A percentile compares a stretch with the other conserved stretches of the same genome.
phyloP scores from a whole-genome alignment of 2,797 vertebrate species.

The Discoglossus pictus region DNA sequence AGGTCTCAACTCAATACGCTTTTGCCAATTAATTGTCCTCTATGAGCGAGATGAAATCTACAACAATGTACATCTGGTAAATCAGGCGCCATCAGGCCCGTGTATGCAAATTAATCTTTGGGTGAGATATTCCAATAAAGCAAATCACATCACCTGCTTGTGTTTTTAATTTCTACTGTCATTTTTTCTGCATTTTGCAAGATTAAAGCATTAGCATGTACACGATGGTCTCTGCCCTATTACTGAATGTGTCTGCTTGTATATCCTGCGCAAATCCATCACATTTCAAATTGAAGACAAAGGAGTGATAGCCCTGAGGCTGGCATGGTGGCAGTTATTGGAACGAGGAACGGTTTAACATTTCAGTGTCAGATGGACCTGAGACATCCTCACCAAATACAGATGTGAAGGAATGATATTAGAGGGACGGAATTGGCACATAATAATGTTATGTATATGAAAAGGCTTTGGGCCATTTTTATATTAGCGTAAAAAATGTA shows the following conservation, averaged over 20 bases:
- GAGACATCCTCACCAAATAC: too few species aligned
- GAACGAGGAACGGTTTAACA: slow-evolving; percentile 3
- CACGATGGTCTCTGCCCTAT: slow-evolving; percentile 2
- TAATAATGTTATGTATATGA: too few species aligned
- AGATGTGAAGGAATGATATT: too few species aligned
- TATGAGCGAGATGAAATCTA: background rate
- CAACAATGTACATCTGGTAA: slow-evolving; percentile 12
- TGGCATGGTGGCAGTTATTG: slow-evolving; percentile 10
- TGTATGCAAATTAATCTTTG: slow-evolving; percentile 26
- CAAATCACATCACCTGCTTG: slow-evolving; percentile 35
- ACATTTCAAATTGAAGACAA: slow-evolving; percentile 29
- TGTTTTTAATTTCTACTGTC: slow-evolving; percentile 38
- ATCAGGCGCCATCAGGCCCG: background rate
- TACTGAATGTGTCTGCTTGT: background rate
- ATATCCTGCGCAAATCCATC: slow-evolving; percentile 30
- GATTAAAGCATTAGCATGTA: slow-evolving; percentile 37
- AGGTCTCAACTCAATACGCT: background rate
- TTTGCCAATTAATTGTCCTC: background rate
- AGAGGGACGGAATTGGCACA: too few species aligned
- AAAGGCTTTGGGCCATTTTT: too few species aligned
- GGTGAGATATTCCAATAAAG: slow-evolving; percentile 42
- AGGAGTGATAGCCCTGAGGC: slow-evolving; percentile 7
- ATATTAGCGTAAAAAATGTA: too few species aligned
- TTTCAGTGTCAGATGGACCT: background rate
- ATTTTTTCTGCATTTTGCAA: slow-evolving; percentile 41